Percentiles rank a stretch among this genome's conserved stretches.
Conservation (phyloP, 1,140 invertebrate genomes). For the Nasonia vitripennis region DNA sequence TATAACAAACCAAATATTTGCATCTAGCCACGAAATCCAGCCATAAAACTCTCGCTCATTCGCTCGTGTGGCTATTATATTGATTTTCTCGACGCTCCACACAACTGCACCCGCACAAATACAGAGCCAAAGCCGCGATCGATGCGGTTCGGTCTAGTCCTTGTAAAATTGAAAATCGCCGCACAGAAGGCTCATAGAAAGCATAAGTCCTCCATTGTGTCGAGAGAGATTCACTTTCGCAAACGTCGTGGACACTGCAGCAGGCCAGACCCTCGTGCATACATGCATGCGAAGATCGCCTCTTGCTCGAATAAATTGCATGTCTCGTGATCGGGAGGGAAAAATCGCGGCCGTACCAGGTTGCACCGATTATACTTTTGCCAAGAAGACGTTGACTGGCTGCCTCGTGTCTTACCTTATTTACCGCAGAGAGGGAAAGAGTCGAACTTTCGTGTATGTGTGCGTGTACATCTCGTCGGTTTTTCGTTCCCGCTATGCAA, state of each 20-base stretch:
- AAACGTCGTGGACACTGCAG: constrained; percentile 13
- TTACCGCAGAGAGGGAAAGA: not conserved
- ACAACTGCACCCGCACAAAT: not conserved
- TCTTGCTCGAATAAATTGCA: constrained; percentile 37
- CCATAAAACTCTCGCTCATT: not conserved
- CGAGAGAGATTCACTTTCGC: constrained; percentile 44
- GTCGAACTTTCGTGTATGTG: not conserved
- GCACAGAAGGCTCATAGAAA: constrained; percentile 4
- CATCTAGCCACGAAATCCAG: constrained; percentile 6
- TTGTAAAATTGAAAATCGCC: constrained; percentile 48
- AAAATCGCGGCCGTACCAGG: constrained; percentile 21
- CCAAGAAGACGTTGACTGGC: not conserved
- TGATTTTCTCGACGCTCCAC: constrained; percentile 7
- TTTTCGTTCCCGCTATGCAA: constrained; percentile 36
- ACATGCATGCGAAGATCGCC: constrained; percentile 1
- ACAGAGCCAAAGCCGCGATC: not conserved
- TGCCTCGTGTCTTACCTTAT: constrained; percentile 22
- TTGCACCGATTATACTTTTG: constrained; percentile 36
- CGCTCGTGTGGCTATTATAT: not conserved
- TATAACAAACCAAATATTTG: constrained; percentile 36
- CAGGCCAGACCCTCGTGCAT: not conserved
- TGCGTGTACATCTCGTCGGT: not conserved
- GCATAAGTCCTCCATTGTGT: constrained; percentile 42
- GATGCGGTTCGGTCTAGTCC: not conserved
- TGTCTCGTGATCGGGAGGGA: not conserved